A percentile compares a stretch with the other conserved stretches of the same genome.
Conservation (phyloP, 1,140 invertebrate genomes). For the Achroia grisella region DNA sequence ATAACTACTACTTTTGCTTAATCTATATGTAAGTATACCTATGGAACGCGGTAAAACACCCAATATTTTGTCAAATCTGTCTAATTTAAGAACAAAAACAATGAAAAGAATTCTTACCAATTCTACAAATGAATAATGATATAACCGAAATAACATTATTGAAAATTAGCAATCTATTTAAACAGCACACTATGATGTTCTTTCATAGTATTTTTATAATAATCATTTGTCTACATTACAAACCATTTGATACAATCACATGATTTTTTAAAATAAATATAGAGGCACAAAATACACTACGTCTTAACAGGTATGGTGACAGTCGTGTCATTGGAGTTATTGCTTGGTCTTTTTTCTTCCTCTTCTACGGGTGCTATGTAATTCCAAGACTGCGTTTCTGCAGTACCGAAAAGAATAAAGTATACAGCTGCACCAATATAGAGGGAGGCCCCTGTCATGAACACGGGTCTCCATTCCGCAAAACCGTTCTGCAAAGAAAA, state of each 20-base stretch:
- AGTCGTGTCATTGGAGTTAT: slow-evolving; percentile 45
- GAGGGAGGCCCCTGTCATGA: slow-evolving; percentile 81
- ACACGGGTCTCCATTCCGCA: slow-evolving; percentile 85
- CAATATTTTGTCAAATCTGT: neutral
- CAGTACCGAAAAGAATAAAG: slow-evolving; percentile 80
- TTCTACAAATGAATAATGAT: no score
- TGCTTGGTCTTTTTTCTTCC: slow-evolving; percentile 37
- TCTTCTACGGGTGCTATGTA: slow-evolving; percentile 36
- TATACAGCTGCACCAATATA: slow-evolving; percentile 76
- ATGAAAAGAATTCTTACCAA: no score
- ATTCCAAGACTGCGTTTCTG: slow-evolving; percentile 80
- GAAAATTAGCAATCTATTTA: no score
- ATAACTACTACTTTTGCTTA: neutral
- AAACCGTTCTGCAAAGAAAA: slow-evolving; percentile 78
- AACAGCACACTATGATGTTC: no score
- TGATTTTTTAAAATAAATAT: neutral
- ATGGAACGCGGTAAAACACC: neutral
- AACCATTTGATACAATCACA: neutral
- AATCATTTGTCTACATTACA: neutral
- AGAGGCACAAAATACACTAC: slow-evolving; percentile 13
- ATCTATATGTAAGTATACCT: neutral
- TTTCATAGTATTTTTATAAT: no score
- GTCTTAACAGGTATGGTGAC: slow-evolving; percentile 51
- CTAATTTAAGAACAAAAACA: no score
- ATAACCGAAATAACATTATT: no score